A percentile compares a stretch with the other conserved stretches of the same genome.
Evolutionary conservation across 2,888 invertebrate genomes (phyloP).

Genomic region (Cheilosia scutellata): DNA sequence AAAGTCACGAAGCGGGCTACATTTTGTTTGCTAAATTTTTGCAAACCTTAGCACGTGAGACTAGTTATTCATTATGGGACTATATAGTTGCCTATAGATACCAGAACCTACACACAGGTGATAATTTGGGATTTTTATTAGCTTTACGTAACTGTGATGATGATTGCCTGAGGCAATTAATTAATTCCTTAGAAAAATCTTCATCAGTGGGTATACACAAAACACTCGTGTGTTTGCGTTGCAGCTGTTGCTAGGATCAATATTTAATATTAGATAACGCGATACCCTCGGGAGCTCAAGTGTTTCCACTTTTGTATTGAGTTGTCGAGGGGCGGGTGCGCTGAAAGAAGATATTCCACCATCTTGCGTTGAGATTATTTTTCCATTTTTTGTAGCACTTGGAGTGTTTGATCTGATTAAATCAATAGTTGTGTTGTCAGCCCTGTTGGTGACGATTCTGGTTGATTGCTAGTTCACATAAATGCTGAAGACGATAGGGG

Average conservation of each 20-base stretch:
- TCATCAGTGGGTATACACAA: slow-evolving; percentile 18
- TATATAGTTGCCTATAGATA: slow-evolving; percentile 4
- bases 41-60: slow-evolving; percentile 28
- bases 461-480: too few species aligned
- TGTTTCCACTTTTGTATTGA: slow-evolving; percentile 34
- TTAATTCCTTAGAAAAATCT: slow-evolving; percentile 23
- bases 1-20: slow-evolving; percentile 20
- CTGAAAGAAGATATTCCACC: background rate
- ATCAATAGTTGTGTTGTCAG: too few species aligned
- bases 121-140: slow-evolving; percentile 4
- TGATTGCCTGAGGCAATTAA: slow-evolving; percentile 24
- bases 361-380: slow-evolving; percentile 22
- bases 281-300: slow-evolving; percentile 20
- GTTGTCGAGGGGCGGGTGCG: too few species aligned
- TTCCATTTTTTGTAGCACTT: background rate
- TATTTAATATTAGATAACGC: slow-evolving; percentile 53
- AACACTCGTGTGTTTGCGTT: slow-evolving; percentile 18
- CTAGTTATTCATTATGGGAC: background rate
- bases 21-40: background rate
- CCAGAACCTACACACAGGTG: background rate
- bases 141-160: slow-evolving; percentile 17
- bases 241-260: slow-evolving; percentile 47
- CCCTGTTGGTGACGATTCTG: too few species aligned
- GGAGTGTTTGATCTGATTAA: too few species aligned
- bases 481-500: too few species aligned